A percentile compares a stretch with the other conserved stretches of the same genome.
Evolutionary conservation across 1,140 invertebrate species (phyloP).

Genomic region (Oppia nitens): DNA sequence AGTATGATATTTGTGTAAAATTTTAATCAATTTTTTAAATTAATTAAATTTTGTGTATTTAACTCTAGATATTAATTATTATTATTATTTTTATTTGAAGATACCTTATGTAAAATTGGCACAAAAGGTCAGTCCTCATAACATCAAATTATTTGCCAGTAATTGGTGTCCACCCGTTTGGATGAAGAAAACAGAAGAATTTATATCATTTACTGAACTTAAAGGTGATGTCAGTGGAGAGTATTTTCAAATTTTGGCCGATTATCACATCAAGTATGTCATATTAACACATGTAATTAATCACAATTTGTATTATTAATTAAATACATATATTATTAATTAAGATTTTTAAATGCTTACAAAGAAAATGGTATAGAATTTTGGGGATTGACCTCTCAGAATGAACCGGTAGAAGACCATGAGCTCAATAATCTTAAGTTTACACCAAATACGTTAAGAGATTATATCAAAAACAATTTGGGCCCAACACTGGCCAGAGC

Average conservation of each 20-base stretch:
- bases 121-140: conserved; percentile 26
- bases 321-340: background rate
- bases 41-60: no score
- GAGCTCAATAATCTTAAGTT: conserved; percentile 56
- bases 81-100: conserved; percentile 27
- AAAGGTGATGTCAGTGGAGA: conserved; percentile 34
- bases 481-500: conserved; percentile 45
- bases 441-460: conserved; percentile 38
- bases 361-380: conserved; percentile 34
- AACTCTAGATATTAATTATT: background rate
- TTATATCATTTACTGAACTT: conserved; percentile 37
- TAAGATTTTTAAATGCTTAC: conserved; percentile 43
- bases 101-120: conserved; percentile 46
- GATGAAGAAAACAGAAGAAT: conserved; percentile 70
- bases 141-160: conserved; percentile 42
- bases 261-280: conserved; percentile 55
- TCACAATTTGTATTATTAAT: background rate
- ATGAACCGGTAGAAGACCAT: conserved; percentile 39
- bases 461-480: conserved; percentile 46
- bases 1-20: conserved; percentile 28
- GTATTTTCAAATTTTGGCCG: conserved; percentile 58
- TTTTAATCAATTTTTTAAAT: no score
- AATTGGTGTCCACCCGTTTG: conserved; percentile 72
- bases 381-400: conserved; percentile 45
- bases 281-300: no score